Percentiles rank a stretch among this genome's conserved stretches.
phyloP scores from a whole-genome alignment of 2,888 invertebrate species.

The Drosophila rellima region DNA sequence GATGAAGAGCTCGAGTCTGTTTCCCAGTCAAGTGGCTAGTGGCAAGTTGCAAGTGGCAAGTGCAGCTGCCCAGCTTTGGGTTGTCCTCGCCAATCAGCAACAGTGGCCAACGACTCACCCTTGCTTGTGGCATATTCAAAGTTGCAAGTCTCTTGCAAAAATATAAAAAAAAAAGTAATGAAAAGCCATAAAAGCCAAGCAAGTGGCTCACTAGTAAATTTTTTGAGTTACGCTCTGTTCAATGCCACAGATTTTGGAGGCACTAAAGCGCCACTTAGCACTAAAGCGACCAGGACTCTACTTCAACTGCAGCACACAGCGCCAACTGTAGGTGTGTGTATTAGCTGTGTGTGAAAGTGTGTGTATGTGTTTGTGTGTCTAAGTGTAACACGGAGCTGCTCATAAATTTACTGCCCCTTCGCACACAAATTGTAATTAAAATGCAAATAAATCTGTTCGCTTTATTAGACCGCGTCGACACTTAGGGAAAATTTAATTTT shows the following conservation, averaged over 20 bases:
- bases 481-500: conserved; percentile 25
- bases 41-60: conserved; percentile 13
- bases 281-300: conserved; percentile 65
- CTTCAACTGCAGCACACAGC: conserved; percentile 18
- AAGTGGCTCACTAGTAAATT: conserved; percentile 68
- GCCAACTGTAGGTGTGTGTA: not conserved
- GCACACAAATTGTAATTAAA: conserved; percentile 74
- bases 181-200: conserved; percentile 78
- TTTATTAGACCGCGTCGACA: conserved; percentile 49
- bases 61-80: conserved; percentile 22
- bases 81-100: conserved; percentile 14
- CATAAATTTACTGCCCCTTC: conserved; percentile 49
- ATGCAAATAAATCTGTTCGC: conserved; percentile 75
- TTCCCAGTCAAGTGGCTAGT: conserved; percentile 14
- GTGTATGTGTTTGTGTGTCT: not conserved
- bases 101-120: conserved; percentile 14
- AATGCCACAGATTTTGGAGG: conserved; percentile 72
- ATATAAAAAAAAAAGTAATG: conserved; percentile 58
- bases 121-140: conserved; percentile 41
- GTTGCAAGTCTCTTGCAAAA: conserved; percentile 36
- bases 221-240: conserved; percentile 56
- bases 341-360: not conserved
- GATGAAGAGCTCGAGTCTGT: conserved; percentile 10
- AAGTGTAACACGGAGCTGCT: conserved; percentile 11
- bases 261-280: conserved; percentile 78